Base-by-base conservation (phyloP, 30 jellyfish, hydroid and myxozoan genomes). In the Morbakka virulenta region DNA sequence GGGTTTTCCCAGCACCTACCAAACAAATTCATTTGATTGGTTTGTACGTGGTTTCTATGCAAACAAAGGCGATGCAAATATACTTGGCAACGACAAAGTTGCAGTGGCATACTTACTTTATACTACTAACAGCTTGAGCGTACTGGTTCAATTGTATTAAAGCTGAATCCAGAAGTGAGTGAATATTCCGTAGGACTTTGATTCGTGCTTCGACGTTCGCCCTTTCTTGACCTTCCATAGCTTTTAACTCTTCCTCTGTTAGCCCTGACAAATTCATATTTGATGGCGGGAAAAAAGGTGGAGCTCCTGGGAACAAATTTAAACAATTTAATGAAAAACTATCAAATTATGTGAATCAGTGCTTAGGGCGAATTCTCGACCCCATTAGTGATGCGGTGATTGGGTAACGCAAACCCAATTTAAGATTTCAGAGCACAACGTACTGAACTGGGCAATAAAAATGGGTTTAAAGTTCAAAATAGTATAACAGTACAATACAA, bases 171-270 rank as follows among this genome's bases (percentile, higher is more conserved):
- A 93, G 74, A 32, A 93, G 51, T 4, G 99, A 62, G 52, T 93
- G 99, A 50, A 93, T 93, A 75, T 93, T 93, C n/a, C 96, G 67
- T 35, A 93, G 32, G 25, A 93, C 94, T 17, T 88, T 95, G 26
- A 93, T 29, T 25, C 99, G 77, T 29, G 99, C 95, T 82, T 93
- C 99, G 77, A 93, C 88, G 73, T 93, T 93, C 30, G 88, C 89
- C n/a, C 99, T 81, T 53, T 93, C 99, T 52, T 93, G 99, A 28
- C 99, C 99, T 73, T 93, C 99, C 99, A 93, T 93, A 32, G 35
- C 79, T 14, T 84, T 93, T 12, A 93, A 79, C 30, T 93, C 88
- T 28, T 86, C 96, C 11, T 77, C 94, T 20, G 97, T 65, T 28
- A 89, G 77, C 11, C 64, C 50, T 66, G 94, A 67, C 12, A 87